Percentiles rank a stretch among this genome's conserved stretches.
Evolutionary conservation across 1,140 invertebrate genomes (phyloP).

Genomic region (Subanguina moxae): DNA sequence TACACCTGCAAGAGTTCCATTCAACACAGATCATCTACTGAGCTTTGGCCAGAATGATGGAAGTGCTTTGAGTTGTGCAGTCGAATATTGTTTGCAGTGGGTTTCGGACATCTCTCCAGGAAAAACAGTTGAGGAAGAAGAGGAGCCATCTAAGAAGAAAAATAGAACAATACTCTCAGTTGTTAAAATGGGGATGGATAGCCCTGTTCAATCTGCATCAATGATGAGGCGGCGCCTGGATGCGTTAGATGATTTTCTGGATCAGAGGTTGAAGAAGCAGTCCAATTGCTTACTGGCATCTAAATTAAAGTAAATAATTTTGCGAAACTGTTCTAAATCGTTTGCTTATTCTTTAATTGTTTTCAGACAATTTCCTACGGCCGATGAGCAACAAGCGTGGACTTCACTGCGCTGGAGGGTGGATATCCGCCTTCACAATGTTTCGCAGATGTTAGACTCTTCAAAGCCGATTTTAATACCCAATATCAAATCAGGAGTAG

Average conservation of each 20-base stretch:
- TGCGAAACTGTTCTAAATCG: neutral
- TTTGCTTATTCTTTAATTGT: neutral
- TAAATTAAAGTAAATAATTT: neutral
- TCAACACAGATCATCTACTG: conserved; percentile 12
- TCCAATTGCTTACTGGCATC: neutral
- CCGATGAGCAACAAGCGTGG: conserved; percentile 2
- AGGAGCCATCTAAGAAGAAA: neutral
- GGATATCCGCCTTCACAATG: conserved; percentile 38
- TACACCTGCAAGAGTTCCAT: neutral
- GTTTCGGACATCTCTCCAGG: neutral
- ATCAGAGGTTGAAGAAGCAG: neutral
- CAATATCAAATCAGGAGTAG: conserved; percentile 6
- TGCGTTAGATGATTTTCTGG: neutral
- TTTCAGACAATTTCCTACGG: neutral
- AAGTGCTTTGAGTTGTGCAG: conserved; percentile 12
- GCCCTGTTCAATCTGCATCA: neutral
- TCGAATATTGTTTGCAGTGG: conserved; percentile 30
- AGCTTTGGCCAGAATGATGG: conserved; percentile 16
- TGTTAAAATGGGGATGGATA: neutral
- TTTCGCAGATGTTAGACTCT: conserved; percentile 41
- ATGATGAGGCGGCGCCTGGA: neutral
- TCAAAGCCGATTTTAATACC: conserved; percentile 39
- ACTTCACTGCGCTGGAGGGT: conserved; percentile 27
- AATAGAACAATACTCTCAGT: neutral
- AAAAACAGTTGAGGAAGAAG: neutral